Conservation (phyloP, 2,797 vertebrate species). For the Sebastes diaconus region DNA sequence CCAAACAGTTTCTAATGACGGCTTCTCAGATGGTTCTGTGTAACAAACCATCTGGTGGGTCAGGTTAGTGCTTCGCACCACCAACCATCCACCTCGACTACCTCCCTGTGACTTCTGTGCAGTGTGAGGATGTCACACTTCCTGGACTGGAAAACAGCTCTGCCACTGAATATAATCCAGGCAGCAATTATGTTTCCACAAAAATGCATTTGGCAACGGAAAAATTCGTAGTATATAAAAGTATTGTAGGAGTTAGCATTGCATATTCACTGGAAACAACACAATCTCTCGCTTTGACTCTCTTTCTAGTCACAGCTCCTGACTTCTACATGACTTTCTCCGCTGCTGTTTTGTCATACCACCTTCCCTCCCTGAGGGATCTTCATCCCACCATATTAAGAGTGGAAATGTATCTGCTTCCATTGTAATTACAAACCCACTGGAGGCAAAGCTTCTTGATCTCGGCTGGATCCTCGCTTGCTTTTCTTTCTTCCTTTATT, state of each 20-base stretch:
- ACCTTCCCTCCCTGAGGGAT: slow-evolving; percentile 44
- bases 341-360: slow-evolving; percentile 47
- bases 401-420: slow-evolving; percentile 77
- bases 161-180: slow-evolving; percentile 4
- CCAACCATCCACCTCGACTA: background rate
- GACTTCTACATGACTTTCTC: slow-evolving; percentile 68
- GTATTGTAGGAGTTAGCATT: background rate
- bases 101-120: background rate
- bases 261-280: slow-evolving; percentile 16
- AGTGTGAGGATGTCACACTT: background rate
- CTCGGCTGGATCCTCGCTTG: slow-evolving; percentile 70
- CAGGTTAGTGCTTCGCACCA: background rate
- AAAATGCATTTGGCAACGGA: background rate
- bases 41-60: no score
- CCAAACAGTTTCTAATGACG: no score
- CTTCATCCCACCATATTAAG: slow-evolving; percentile 74
- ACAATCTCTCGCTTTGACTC: background rate
- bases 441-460: slow-evolving; percentile 79
- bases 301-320: slow-evolving; percentile 41
- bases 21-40: no score
- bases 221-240: background rate
- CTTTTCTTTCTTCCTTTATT: slow-evolving; percentile 63
- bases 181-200: background rate
- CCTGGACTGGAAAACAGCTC: background rate
- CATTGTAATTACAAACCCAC: slow-evolving; percentile 79